These are phyloP conservation scores for Pharmacophagus antenor DNA, from an alignment of 2,888 invertebrate genomes.

Conservation along the genomic window DNA sequence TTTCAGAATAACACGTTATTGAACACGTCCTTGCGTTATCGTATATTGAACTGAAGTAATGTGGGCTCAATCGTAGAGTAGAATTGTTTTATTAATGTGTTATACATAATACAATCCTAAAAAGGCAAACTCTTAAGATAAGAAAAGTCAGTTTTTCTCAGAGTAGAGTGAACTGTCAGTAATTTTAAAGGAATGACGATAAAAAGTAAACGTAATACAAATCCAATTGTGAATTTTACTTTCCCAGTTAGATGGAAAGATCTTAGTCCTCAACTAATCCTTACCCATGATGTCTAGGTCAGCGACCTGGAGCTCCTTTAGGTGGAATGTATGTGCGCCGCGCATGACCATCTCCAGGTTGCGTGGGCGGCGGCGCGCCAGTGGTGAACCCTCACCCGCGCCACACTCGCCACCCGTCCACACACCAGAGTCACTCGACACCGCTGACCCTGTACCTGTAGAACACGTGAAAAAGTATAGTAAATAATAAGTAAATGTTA, in stretches of 20 bases:
- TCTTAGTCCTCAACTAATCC: conserved; percentile 15
- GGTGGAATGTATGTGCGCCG: conserved; percentile 87
- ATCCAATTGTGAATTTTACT: no score
- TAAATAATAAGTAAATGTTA: no score
- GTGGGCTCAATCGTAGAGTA: conserved; percentile 17
- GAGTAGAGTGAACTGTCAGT: no score
- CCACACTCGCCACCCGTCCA: conserved; percentile 68
- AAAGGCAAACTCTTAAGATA: no score
- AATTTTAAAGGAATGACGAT: no score
- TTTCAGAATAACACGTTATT: not conserved
- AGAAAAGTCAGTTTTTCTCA: no score
- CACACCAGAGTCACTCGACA: conserved; percentile 85
- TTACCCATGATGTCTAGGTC: conserved; percentile 77
- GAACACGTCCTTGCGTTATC: not conserved
- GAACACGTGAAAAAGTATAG: not conserved
- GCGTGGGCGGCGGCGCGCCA: conserved; percentile 80
- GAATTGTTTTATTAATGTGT: conserved; percentile 6
- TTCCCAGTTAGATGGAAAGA: no score
- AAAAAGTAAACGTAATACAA: no score
- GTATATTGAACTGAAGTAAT: not conserved
- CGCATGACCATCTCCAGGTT: conserved; percentile 88
- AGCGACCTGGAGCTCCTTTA: conserved; percentile 82
- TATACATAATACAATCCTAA: no score
- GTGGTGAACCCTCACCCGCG: conserved; percentile 60
- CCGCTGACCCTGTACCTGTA: conserved; percentile 72